Base-by-base conservation (phyloP, 2,113 vertebrate genomes). In the Erythrolamprus reginae region DNA sequence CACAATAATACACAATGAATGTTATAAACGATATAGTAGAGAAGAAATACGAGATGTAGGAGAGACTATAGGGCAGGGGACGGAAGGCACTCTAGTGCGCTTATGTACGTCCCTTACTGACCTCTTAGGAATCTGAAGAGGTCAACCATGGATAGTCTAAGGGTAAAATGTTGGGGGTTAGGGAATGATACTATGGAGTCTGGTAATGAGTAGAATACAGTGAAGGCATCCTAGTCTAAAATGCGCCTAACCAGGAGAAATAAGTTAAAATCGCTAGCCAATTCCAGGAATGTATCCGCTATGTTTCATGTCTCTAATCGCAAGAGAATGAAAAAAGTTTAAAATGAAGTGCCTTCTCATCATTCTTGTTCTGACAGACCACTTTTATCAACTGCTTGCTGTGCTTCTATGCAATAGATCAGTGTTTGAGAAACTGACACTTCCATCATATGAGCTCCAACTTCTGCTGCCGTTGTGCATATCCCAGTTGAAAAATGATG, bases 291-390 rank as follows among this genome's bases (percentile, higher is more conserved):
- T 87, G 21, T 77, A 19, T 1, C 38, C 84, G 93, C 70, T 17
- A 2, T 21, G 2, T 9, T 93, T 95, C 91, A 92, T 87, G 21
- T 92, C 93, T 92, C 53, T 91, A 90, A 65, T 90, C 89, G 92
- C 84, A 93, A 94, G 50, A 23, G 42, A 85, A 58, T 50, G 26
- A 86, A 56, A 92, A 92, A 85, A 42, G 50, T 77, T 92, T 48
- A 84, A 90, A 93, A 92, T 92, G 65, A 93, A 94, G 91, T 10
- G 5, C 0, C 56, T 50, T 90, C 33, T 90, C 88, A 91, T 94
- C 88, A 2, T 3, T 96, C 89, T 95, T 88, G 9, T 24, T 70
- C 88, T 89, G 93, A 92, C 91, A 95, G 91, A 5, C n/a, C 52
- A 53, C 93, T 91, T 94, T 93, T 87, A 93, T 95, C 90, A 88